Evolutionary conservation across 2,888 invertebrate species (phyloP), one percentile per base, ranked within the genome.

Genomic region (Andrena hattorfiana): DNA sequence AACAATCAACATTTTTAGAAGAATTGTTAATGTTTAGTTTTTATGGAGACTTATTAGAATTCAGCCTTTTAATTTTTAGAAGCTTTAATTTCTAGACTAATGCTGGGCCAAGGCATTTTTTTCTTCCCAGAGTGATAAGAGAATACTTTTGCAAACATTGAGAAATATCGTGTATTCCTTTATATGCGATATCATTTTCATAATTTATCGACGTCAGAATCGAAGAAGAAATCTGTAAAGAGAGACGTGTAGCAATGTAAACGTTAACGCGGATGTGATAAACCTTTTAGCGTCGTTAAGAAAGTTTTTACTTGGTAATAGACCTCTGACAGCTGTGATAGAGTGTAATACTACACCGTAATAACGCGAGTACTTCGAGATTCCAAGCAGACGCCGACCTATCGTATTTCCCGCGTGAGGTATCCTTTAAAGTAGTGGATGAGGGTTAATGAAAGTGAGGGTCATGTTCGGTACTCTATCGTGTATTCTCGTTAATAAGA

Each of bases 291-390:
- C 26, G 56, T 7, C n/a, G 23, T 51, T 63, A 59, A 79, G 62
- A 48, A 71, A 84, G 68, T 76, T 83, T 87, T 76, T 64, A 63
- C 79, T 48, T 30, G 7, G 51, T 79, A 72, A 69, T 83, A 49
- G 70, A 32, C 20, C 49, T 56, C 69, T 70, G 67, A 73, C 74
- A 71, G 62, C 59, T n/a, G 66, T 75, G 79, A 73, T 72, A 35
- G 63, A 81, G 77, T 51, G 67, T 81, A 87, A 72, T 48, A 62
- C 35, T 69, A 72, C 60, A 35, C 68, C 54, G 26, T 63, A 74
- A 79, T 77, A 56, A 35, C 62, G 54, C 32, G 42, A 69, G 28
- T 60, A 32, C 70, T 70, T 56, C 35, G 62, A 32, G 51, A 75
- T 67, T 60, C 8, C 32, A 71, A 67, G 62, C 51, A 56, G 48